phyloP scores from a whole-genome alignment of 2,797 vertebrate species.

The Capromys pilorides region DNA sequence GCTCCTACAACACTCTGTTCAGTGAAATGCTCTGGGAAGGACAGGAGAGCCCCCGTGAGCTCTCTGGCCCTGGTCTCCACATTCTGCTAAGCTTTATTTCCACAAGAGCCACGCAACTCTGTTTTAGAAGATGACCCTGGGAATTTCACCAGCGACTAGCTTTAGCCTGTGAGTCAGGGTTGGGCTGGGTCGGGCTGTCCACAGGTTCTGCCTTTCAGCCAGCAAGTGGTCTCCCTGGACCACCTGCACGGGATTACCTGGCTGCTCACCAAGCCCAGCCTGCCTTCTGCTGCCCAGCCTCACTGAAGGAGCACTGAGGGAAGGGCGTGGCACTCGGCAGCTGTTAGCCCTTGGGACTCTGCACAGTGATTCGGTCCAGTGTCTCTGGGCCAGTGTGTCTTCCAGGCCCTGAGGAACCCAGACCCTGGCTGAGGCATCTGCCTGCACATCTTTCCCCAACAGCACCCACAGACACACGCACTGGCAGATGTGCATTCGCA shows the following conservation, averaged over 20 bases:
- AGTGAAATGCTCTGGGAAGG: background rate
- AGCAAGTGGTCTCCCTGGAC: background rate
- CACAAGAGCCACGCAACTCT: background rate
- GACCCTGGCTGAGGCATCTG: rapidly evolving
- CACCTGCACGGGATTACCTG: background rate
- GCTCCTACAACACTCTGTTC: background rate
- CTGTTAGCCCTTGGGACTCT: background rate
- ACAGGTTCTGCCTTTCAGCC: background rate
- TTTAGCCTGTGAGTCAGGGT: no score
- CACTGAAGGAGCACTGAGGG: no score
- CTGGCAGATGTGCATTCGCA: no score
- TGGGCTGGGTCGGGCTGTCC: background rate
- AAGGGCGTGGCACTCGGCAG: rapidly evolving
- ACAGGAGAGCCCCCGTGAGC: no score
- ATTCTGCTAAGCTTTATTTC: background rate
- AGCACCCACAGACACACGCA: no score
- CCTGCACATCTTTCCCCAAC: background rate
- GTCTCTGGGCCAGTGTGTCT: background rate
- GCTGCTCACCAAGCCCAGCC: background rate
- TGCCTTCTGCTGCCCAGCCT: no score
- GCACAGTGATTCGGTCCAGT: background rate
- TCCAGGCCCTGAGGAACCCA: background rate
- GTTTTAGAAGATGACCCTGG: background rate
- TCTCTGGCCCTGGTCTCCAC: background rate
- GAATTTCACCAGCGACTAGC: background rate